A percentile compares a stretch with the other conserved stretches of the same genome.
Evolutionary conservation across 2,113 vertebrate genomes (phyloP).

Genomic region (Mus musculus): GRCm39 chr8:115866501-115867000

Average conservation of each 20-base stretch:
- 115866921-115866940: no score
- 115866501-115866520: background rate
- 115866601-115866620: background rate
- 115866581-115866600: background rate
- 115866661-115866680: background rate
- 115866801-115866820: background rate
- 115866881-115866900: background rate
- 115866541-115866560: background rate
- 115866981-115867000: no score
- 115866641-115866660: background rate
- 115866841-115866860: background rate
- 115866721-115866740: background rate
- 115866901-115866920: background rate
- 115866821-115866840: background rate
- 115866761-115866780: background rate
- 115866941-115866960: background rate
- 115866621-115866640: background rate
- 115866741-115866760: background rate
- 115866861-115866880: background rate
- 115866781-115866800: accelerated
- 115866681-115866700: background rate
- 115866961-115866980: background rate
- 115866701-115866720: background rate
- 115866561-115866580: background rate
- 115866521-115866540: background rate